Percentiles rank a stretch among this genome's conserved stretches.
Conservation (phyloP, 2,888 invertebrate species). For the Gortyna flavago region DNA sequence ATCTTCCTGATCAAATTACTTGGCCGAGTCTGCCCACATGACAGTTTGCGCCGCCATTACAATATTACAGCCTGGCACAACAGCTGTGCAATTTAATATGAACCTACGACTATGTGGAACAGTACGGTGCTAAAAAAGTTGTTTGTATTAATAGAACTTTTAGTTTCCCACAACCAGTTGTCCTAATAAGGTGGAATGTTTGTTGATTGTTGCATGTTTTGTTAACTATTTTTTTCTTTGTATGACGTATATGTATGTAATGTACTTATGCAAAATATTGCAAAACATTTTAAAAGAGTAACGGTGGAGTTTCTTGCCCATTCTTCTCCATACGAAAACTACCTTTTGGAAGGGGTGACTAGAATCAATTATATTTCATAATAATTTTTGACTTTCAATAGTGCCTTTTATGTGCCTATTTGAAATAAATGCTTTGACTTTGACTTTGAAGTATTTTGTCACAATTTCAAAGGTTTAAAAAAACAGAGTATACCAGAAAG, state of each 20-base stretch:
- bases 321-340: too few relatives aligned
- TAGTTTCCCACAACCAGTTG: neutral
- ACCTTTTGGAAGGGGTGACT: too few relatives aligned
- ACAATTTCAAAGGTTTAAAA: neutral
- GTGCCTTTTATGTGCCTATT: too few relatives aligned
- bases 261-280: too few relatives aligned
- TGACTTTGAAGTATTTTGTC: neutral
- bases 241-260: too few relatives aligned
- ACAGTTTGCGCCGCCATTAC: slow-evolving; percentile 51
- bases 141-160: slow-evolving; percentile 20
- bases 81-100: slow-evolving; percentile 57
- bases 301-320: too few relatives aligned
- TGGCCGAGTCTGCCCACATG: slow-evolving; percentile 33
- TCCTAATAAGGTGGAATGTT: neutral
- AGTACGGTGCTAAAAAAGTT: slow-evolving; percentile 16
- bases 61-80: slow-evolving; percentile 41
- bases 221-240: neutral
- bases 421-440: too few relatives aligned
- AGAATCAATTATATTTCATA: too few relatives aligned
- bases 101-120: slow-evolving; percentile 21
- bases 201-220: neutral
- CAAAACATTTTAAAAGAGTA: too few relatives aligned
- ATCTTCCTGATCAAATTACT: slow-evolving; percentile 49
- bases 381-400: too few relatives aligned
- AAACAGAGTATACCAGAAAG: too few relatives aligned